These are phyloP conservation scores for Lophura nycthemera DNA, from an alignment of 2,113 vertebrate species.

Conservation along the genomic window DNA sequence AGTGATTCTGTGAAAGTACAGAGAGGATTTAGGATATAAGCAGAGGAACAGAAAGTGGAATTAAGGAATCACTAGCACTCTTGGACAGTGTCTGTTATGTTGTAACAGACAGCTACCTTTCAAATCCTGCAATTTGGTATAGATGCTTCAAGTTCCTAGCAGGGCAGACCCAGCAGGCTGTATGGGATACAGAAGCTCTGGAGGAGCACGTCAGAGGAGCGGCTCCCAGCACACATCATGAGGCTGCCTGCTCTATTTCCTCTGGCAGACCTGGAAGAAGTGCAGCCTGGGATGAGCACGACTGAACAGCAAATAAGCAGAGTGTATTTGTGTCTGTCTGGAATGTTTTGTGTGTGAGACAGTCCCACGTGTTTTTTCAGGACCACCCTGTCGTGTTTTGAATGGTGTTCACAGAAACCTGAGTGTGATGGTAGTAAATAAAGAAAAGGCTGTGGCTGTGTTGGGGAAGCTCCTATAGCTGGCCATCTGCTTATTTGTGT, in stretches of 20 bases:
- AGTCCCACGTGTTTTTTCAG: neutral
- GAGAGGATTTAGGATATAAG: neutral
- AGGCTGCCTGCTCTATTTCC: neutral
- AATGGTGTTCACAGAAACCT: neutral
- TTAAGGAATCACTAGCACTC: neutral
- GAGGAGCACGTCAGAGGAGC: neutral
- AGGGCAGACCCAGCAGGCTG: rapidly evolving
- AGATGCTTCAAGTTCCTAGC: rapidly evolving
- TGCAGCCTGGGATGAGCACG: neutral
- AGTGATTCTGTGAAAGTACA: neutral
- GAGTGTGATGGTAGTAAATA: neutral
- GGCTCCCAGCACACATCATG: neutral
- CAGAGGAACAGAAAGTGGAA: neutral
- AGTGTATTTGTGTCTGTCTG: neutral
- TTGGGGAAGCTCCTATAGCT: neutral
- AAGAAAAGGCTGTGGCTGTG: neutral
- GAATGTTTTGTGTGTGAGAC: neutral
- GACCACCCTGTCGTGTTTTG: neutral
- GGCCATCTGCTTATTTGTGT: neutral
- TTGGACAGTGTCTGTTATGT: neutral
- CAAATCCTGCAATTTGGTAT: rapidly evolving
- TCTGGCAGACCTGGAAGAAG: neutral
- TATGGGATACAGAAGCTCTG: rapidly evolving
- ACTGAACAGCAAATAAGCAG: neutral
- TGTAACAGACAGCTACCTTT: rapidly evolving